phyloP scores from a whole-genome alignment of 2,888 invertebrate species.

The Drosophila anomalipes region DNA sequence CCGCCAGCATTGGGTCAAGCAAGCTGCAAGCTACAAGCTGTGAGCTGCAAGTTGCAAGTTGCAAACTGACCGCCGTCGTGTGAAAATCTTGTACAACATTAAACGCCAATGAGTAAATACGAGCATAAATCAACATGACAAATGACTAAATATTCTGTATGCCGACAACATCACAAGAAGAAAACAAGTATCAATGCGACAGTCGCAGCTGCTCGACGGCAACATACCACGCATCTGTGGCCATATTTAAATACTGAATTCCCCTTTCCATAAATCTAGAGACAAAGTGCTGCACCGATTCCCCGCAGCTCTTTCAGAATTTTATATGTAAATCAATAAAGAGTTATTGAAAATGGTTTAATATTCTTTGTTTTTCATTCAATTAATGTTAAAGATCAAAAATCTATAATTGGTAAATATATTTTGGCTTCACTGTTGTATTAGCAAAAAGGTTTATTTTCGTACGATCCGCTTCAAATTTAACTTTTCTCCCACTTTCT shows the following conservation, averaged over 20 bases:
- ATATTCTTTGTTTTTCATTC: too few relatives aligned
- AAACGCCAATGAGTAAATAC: constrained; percentile 77
- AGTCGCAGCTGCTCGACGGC: not conserved
- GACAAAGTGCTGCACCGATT: not conserved
- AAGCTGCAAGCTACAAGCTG: constrained; percentile 1
- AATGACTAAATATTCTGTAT: constrained; percentile 73
- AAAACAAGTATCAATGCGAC: constrained; percentile 14
- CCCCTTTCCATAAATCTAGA: not conserved
- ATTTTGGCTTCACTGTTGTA: not conserved
- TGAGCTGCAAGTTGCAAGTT: not conserved
- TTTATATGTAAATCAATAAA: too few relatives aligned
- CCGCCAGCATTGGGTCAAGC: constrained; percentile 67
- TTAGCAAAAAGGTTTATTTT: too few relatives aligned
- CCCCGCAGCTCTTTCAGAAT: too few relatives aligned
- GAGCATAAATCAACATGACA: constrained; percentile 77
- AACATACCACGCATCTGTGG: constrained; percentile 5
- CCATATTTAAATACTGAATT: not conserved
- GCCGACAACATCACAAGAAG: constrained; percentile 52
- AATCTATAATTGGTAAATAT: not conserved
- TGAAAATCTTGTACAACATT: constrained; percentile 78
- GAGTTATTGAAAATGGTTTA: not conserved
- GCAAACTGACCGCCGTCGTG: constrained; percentile 55
- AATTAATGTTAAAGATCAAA: too few relatives aligned
- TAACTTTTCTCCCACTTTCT: not conserved
- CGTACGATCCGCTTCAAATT: not conserved